Evolutionary conservation across 2,797 vertebrate genomes (phyloP).

Genomic region (Synaphobranchus kaupii): DNA sequence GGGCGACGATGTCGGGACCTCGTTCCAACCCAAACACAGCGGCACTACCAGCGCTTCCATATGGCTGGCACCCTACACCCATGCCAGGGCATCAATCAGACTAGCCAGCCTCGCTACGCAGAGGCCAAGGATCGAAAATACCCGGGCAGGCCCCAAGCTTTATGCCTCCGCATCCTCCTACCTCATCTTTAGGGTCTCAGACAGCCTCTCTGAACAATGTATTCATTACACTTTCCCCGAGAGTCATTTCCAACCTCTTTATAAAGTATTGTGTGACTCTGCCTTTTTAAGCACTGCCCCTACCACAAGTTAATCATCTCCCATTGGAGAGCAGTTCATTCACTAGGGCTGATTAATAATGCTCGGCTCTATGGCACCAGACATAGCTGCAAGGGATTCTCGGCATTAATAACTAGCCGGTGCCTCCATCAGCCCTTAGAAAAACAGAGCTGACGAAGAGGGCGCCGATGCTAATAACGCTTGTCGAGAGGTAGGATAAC

Average conservation of each 20-base stretch:
- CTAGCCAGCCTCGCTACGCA: background rate
- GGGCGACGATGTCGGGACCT: slow-evolving; percentile 27
- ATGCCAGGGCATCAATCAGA: slow-evolving; percentile 41
- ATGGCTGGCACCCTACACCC: slow-evolving; percentile 50
- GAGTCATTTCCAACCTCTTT: slow-evolving; percentile 37
- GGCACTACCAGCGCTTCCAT: slow-evolving; percentile 48
- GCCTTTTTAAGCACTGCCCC: slow-evolving; percentile 8
- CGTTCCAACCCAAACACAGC: slow-evolving; percentile 53
- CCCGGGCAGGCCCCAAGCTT: background rate
- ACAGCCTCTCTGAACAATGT: slow-evolving; percentile 42
- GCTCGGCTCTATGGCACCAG: slow-evolving; percentile 42
- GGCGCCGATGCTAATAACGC: background rate
- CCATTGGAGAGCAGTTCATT: slow-evolving; percentile 40
- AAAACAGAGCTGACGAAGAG: background rate
- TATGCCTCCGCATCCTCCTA: slow-evolving; percentile 25
- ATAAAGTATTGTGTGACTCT: background rate
- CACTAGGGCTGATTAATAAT: slow-evolving; percentile 52
- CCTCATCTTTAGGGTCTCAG: slow-evolving; percentile 47
- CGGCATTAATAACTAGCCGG: slow-evolving; percentile 49
- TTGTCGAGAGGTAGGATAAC: background rate
- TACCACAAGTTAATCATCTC: slow-evolving; percentile 22
- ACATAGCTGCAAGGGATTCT: slow-evolving; percentile 46
- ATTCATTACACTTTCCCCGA: slow-evolving; percentile 23
- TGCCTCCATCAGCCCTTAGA: slow-evolving; percentile 37
- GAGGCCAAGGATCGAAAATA: background rate